Evolutionary conservation across 2,888 invertebrate genomes (phyloP).

Genomic region (Eilema sororculum): DNA sequence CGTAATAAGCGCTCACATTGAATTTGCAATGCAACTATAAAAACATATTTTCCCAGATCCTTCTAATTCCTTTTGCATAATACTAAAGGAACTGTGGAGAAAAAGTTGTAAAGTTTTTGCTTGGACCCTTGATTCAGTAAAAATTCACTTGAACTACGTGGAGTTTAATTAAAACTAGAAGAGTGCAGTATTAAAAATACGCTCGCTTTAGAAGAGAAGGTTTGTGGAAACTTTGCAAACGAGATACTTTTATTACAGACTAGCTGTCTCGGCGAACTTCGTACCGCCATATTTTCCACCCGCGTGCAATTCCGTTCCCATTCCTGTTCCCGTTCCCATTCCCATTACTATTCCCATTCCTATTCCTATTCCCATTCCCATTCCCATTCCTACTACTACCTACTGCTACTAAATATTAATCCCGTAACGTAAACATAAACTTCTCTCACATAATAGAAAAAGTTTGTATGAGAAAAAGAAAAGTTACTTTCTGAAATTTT

Average conservation of each 20-base stretch:
- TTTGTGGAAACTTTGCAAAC: slow-evolving; percentile 30
- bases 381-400: too few relatives aligned
- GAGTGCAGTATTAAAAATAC: slow-evolving; percentile 65
- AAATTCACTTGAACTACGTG: slow-evolving; percentile 64
- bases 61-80: slow-evolving; percentile 20
- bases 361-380: too few relatives aligned
- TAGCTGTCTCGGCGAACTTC: too few relatives aligned
- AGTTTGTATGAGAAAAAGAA: too few relatives aligned
- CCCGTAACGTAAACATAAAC: too few relatives aligned
- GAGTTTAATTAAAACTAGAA: slow-evolving; percentile 78
- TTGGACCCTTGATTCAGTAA: slow-evolving; percentile 59
- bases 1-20: background rate
- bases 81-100: slow-evolving; percentile 20
- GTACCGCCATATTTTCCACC: too few relatives aligned
- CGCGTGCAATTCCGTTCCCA: too few relatives aligned
- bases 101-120: slow-evolving; percentile 41
- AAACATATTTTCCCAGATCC: slow-evolving; percentile 10
- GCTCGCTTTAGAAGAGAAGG: slow-evolving; percentile 53
- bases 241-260: background rate
- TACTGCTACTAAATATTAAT: too few relatives aligned
- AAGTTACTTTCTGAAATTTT: too few relatives aligned
- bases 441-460: too few relatives aligned
- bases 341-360: too few relatives aligned
- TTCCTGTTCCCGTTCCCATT: too few relatives aligned
- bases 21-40: slow-evolving; percentile 2